Percentiles rank a stretch among this genome's conserved stretches.
Conservation (phyloP, 2,113 vertebrate species). For the Progne subis region DNA sequence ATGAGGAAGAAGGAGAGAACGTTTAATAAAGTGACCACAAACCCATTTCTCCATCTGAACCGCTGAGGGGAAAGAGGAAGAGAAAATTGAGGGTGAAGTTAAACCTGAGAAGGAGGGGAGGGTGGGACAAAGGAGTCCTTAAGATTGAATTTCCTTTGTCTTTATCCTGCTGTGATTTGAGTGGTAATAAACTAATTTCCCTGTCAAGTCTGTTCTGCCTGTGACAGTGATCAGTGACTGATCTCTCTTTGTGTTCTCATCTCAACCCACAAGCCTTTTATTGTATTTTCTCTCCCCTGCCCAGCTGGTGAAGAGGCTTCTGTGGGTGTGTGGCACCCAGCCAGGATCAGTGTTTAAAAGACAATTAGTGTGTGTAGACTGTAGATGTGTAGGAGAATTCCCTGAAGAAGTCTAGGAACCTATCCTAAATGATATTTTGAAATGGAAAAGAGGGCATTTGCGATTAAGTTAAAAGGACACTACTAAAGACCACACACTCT, state of each 20-base stretch:
- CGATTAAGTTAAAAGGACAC: not conserved
- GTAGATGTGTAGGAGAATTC: not conserved
- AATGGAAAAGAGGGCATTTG: not conserved
- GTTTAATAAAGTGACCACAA: not conserved
- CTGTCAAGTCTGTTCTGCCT: not conserved
- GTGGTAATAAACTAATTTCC: not conserved
- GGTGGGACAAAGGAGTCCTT: not conserved
- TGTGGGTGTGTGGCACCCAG: not conserved
- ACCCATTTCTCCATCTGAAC: accelerated
- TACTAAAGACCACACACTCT: not conserved
- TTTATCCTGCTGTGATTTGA: not conserved
- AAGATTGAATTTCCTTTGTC: not conserved
- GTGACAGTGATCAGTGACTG: not conserved
- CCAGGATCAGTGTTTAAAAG: not conserved
- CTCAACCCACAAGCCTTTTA: accelerated
- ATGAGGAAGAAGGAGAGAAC: not conserved
- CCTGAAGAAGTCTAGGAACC: not conserved
- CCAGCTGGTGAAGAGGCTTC: not conserved
- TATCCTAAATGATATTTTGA: not conserved
- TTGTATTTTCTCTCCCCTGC: not conserved
- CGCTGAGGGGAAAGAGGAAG: not conserved
- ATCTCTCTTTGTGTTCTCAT: not conserved
- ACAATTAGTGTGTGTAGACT: not conserved
- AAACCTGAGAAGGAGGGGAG: not conserved
- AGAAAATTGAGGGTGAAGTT: not conserved